Conservation (phyloP, 2,797 vertebrate genomes). For the Mus minutoides region DNA sequence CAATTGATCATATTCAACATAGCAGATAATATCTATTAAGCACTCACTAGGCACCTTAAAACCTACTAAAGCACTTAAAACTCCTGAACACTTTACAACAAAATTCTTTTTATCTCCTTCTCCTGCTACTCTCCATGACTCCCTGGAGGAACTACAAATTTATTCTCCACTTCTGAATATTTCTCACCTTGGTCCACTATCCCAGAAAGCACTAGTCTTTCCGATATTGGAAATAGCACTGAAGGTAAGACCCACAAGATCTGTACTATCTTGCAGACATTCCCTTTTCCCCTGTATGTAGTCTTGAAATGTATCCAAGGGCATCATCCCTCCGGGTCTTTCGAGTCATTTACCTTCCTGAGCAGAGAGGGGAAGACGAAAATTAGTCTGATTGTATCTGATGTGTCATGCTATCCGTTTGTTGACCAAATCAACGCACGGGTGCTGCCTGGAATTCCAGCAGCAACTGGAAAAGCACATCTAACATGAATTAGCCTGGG, state of each 20-base stretch:
- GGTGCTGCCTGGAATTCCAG: constrained; percentile 49
- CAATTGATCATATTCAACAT: not conserved
- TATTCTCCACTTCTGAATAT: not conserved
- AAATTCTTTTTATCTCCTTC: not conserved
- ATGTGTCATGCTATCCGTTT: constrained; percentile 38
- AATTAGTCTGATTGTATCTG: constrained; percentile 41
- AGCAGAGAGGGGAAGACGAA: not conserved
- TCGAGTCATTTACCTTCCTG: not conserved
- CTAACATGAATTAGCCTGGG: constrained; percentile 52
- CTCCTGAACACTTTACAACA: not conserved
- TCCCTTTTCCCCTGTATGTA: not conserved
- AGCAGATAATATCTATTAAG: not conserved
- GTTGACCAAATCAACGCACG: constrained; percentile 38
- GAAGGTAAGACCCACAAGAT: not conserved
- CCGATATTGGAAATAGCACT: not conserved
- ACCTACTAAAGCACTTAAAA: not conserved
- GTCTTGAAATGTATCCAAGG: constrained; percentile 27
- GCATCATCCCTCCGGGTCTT: constrained; percentile 39
- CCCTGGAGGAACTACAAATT: not conserved
- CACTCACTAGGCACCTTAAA: not conserved
- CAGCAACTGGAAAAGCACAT: constrained; percentile 51
- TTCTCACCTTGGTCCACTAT: not conserved
- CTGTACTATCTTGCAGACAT: constrained; percentile 1
- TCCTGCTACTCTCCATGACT: not conserved
- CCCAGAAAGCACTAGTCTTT: not conserved